Base-by-base conservation (phyloP, 2,888 invertebrate species). In the Chymomyza fuscimana region DNA sequence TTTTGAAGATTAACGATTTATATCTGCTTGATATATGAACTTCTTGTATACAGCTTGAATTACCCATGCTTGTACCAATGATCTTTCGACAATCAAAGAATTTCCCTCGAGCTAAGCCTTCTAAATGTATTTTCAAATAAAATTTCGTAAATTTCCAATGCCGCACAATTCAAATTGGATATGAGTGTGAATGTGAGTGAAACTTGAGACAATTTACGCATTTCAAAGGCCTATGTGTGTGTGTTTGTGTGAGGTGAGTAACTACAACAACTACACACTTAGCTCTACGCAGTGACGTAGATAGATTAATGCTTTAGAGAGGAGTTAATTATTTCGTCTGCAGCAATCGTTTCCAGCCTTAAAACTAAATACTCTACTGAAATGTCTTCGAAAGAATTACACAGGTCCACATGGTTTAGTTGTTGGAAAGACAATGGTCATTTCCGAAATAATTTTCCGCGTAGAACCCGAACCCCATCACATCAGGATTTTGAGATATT, bases 1-100 rank as follows among this genome's bases (percentile, higher is more conserved):
- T 46, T 46, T 46, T 46, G 2, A 46, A 46, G 40, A 46, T 46
- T 46, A 46, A 46, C 12, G 40, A 46, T 46, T 46, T 46, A 12
- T 46, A 46, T 46, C 40, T 46, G 40, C 40, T 46, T 46, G 40
- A 46, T 46, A 46, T 46, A 46, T 46, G 40, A 46, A 46, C 40
- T 46, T 46, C 40, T 46, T 46, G 40, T 46, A 12, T 46, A 12
- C 40, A 46, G 1, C 40, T 46, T 12, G 40, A 46, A 46, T 46
- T 46, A 46, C 40, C 4, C 9, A 32, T 7, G 32, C 1, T 40
- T 40, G 10, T 40, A 10, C 40, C 40, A 6, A 2, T 40, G 40
- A 46, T 46, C 40, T 1, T 46, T 46, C 15, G 16, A 51, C 74
- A 74, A 76, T 86, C 84, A 79, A 86, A 75, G 73, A 73, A 80